phyloP scores from a whole-genome alignment of 1,140 invertebrate species.

The Brachionus paranguensis region DNA sequence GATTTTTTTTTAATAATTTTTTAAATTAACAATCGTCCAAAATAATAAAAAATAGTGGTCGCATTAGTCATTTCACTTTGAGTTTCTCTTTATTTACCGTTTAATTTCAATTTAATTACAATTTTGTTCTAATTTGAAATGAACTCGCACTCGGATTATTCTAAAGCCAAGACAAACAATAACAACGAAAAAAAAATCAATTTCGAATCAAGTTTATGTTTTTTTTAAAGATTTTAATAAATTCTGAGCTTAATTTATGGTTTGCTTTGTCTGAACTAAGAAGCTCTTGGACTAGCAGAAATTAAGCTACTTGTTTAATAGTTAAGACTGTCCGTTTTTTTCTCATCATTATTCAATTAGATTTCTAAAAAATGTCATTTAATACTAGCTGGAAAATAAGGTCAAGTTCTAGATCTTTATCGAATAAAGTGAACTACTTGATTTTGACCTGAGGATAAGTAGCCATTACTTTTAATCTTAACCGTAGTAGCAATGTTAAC shows the following conservation, averaged over 20 bases:
- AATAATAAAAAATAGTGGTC: background rate
- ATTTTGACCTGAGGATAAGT: background rate
- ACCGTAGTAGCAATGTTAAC: too few species aligned
- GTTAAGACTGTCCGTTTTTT: background rate
- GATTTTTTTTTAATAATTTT: background rate
- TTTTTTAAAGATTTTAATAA: background rate
- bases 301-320: background rate
- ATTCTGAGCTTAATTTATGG: background rate
- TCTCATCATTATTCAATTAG: background rate
- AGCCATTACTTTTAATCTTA: background rate
- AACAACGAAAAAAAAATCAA: background rate
- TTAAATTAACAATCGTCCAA: conserved; percentile 1
- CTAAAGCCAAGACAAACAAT: background rate
- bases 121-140: conserved; percentile 8
- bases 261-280: background rate
- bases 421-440: background rate
- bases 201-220: background rate
- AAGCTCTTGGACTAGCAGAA: background rate
- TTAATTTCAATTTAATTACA: conserved; percentile 37
- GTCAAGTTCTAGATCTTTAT: background rate
- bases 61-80: background rate
- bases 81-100: conserved; percentile 24
- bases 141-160: background rate
- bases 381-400: background rate
- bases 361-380: background rate